Base-by-base conservation (phyloP, 64 coral and sea anemone species). In the Platygyra sinensis region DNA sequence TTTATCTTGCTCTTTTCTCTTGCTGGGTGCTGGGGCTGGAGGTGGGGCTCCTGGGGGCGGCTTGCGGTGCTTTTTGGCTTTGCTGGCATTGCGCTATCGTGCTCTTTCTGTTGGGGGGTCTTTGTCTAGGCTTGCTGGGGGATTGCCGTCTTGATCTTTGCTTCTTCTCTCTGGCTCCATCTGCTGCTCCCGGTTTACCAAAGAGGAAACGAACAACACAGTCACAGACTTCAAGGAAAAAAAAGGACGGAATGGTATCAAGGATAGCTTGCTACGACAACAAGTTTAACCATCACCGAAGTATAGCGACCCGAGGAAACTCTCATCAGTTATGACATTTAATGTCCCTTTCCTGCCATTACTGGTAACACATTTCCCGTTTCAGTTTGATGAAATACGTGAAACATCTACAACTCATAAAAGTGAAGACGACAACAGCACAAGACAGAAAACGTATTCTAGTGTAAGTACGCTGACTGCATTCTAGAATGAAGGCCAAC, bases 311-410 rank as follows among this genome's bases (percentile, higher is more conserved):
- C 8, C 18, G 9, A 7, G 74, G 74, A 77, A 50, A 50, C 39
- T 77, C n/a, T n/a, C n/a, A 77, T 18, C 18, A 49, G 36, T 14
- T 77, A 18, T 17, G 17, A 77, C 49, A 20, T 77, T 77, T 51
- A n/a, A 77, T 77, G 74, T 36, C 74, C 10, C 32, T 77, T 49
- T 77, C 52, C 74, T 77, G 74, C 74, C 74, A 24, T 12, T 77
- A 24, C 7, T 77, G 25, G 74, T 19, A 10, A 50, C 52, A n/a
- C 4, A 30, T 11, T 51, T 18, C 49, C 22, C 42, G 74, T 17
- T 77, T 77, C 7, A 77, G 74, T 22, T 77, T 77, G 33, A 18
- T 50, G 18, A 77, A 51, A 42, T 77, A 77, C 39, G 1, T 77
- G 8, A 77, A 77, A 77, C 32, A 50, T 11, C 32, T 49, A 18